Evolutionary conservation across 1,140 invertebrate genomes (phyloP).

Genomic region (Neodiprion pinetum): DNA sequence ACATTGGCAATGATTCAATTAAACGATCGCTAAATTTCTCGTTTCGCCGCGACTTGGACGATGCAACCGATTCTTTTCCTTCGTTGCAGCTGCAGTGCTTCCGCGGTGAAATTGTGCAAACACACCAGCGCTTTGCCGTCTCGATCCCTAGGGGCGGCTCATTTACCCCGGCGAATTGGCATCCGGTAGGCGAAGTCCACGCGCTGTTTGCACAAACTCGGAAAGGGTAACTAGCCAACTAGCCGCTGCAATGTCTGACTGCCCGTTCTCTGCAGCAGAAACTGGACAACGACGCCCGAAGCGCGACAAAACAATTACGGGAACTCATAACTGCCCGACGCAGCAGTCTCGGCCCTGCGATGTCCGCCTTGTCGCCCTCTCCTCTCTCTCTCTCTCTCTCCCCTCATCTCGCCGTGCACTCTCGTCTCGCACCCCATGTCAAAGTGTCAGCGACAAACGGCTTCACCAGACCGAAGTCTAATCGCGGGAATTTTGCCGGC

Average conservation of each 20-base stretch:
- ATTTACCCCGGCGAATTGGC: constrained; percentile 2
- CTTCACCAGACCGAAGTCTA: constrained; percentile 56
- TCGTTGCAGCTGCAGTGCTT: too few species aligned
- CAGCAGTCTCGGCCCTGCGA: constrained; percentile 30
- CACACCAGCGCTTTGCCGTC: too few species aligned
- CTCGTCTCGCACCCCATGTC: constrained; percentile 41
- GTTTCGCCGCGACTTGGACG: neutral
- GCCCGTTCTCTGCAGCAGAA: too few species aligned
- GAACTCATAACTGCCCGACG: constrained; percentile 57
- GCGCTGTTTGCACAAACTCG: neutral
- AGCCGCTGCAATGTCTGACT: neutral
- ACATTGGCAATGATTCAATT: too few species aligned
- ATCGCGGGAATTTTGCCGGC: constrained; percentile 41
- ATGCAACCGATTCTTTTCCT: too few species aligned
- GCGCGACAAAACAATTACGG: constrained; percentile 59
- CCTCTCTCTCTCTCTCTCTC: constrained; percentile 26
- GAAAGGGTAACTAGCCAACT: neutral
- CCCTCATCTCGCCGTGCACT: constrained; percentile 30
- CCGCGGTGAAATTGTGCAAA: too few species aligned
- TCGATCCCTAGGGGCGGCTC: neutral
- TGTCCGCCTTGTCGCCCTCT: constrained; percentile 4
- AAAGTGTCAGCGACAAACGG: constrained; percentile 60
- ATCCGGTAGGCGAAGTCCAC: neutral
- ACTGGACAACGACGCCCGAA: constrained; percentile 36
- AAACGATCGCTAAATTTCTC: neutral